Conservation (phyloP, 2,113 vertebrate genomes). For the Fulica atra region DNA sequence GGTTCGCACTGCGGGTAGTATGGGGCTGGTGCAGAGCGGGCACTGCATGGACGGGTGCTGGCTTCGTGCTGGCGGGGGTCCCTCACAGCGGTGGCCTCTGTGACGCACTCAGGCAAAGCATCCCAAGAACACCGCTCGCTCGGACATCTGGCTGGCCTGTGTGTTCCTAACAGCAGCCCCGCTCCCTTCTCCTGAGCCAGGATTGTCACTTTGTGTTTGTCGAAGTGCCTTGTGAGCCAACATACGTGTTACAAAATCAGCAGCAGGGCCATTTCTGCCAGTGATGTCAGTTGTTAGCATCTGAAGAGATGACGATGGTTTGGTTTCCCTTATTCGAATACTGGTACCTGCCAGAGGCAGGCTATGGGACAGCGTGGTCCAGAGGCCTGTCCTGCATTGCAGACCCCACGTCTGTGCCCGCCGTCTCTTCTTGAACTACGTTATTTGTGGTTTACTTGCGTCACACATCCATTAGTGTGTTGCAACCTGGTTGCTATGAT, state of each 20-base stretch:
- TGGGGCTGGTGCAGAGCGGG: fast-evolving
- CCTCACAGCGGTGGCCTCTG: neutral
- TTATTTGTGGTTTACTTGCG: neutral
- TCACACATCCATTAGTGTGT: neutral
- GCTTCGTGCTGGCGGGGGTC: neutral
- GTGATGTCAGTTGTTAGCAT: neutral
- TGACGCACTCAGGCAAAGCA: fast-evolving
- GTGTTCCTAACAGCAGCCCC: neutral
- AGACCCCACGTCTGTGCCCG: fast-evolving
- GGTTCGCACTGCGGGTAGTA: neutral
- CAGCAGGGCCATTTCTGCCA: neutral
- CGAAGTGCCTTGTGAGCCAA: neutral
- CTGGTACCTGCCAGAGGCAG: neutral
- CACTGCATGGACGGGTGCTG: fast-evolving
- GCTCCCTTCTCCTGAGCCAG: neutral
- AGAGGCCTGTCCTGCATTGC: neutral
- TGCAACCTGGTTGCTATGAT: neutral
- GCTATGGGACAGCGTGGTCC: neutral
- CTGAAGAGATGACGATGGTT: neutral
- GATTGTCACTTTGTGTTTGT: neutral
- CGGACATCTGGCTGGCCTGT: too few species aligned
- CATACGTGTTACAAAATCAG: neutral
- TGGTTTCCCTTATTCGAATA: neutral
- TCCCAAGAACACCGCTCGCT: neutral
- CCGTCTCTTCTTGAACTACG: neutral